A percentile compares a stretch with the other conserved stretches of the same genome.
These are phyloP conservation scores for Podarcis lilfordi DNA, from an alignment of 2,797 vertebrate genomes.

Conservation along the genomic window DNA sequence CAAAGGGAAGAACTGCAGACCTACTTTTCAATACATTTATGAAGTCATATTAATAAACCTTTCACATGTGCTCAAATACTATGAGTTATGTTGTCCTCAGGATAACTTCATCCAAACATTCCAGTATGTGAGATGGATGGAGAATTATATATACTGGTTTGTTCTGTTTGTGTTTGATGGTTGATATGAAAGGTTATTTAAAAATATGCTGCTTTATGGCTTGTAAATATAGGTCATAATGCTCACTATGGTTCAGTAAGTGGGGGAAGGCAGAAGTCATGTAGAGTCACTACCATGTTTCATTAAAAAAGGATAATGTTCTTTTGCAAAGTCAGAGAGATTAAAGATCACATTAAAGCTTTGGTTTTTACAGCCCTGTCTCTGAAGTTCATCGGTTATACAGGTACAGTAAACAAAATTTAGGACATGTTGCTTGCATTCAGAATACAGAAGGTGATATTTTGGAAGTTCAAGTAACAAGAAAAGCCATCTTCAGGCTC, in stretches of 20 bases:
- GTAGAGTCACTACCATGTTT: conserved; percentile 30
- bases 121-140: conserved; percentile 13
- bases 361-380: background rate
- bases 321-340: background rate
- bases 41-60: conserved; percentile 25
- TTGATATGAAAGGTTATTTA: conserved; percentile 2
- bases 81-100: conserved; percentile 24
- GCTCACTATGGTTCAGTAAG: background rate
- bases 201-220: background rate
- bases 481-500: no score
- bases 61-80: conserved; percentile 29
- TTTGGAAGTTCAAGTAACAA: background rate
- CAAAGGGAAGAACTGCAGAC: conserved; percentile 41
- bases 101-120: conserved; percentile 11
- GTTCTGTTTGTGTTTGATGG: background rate
- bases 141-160: conserved; percentile 37
- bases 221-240: conserved; percentile 17
- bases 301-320: conserved; percentile 1
- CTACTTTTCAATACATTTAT: conserved; percentile 58
- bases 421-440: background rate
- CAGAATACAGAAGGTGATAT: background rate
- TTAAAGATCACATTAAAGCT: background rate
- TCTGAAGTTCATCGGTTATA: background rate
- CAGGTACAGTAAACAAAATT: background rate
- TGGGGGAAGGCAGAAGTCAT: background rate